These are phyloP conservation scores for Ceyx melanurus DNA, from an alignment of 2,113 vertebrate species.

Conservation along the genomic window DNA sequence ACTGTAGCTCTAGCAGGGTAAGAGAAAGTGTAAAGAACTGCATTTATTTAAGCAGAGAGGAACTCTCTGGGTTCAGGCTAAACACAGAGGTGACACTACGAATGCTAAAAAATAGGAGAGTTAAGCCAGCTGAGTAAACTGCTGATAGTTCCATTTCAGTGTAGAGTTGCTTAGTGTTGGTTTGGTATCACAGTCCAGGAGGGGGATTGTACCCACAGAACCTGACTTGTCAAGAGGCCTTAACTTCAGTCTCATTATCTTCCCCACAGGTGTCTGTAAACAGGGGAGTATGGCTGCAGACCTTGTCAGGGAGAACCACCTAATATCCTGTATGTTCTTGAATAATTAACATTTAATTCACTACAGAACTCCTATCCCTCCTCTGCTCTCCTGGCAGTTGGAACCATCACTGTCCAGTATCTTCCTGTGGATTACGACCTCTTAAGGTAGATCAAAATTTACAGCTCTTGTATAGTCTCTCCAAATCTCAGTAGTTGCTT, in stretches of 20 bases:
- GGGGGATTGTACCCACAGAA: neutral
- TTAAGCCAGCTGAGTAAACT: neutral
- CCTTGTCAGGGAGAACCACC: neutral
- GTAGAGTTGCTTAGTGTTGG: neutral
- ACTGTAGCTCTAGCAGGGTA: neutral
- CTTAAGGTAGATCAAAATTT: neutral
- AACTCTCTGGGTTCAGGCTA: neutral
- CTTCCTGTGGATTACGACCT: neutral
- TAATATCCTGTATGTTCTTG: fast-evolving
- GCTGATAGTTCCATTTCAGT: neutral
- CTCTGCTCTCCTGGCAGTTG: neutral
- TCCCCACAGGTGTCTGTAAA: fast-evolving
- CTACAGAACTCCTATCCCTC: neutral
- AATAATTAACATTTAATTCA: neutral
- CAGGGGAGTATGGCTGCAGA: neutral
- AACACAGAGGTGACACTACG: neutral
- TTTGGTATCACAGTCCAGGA: neutral
- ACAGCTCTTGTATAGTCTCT: neutral
- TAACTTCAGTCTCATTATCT: neutral
- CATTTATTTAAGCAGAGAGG: neutral
- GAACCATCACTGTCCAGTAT: fast-evolving
- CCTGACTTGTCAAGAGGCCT: neutral
- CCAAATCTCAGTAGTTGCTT: neutral
- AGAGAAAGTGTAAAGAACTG: neutral
- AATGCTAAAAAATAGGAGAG: neutral